A percentile compares a stretch with the other conserved stretches of the same genome.
These are phyloP conservation scores for Prosapia bicincta DNA, from an alignment of 2,888 invertebrate genomes.

Conservation along the genomic window DNA sequence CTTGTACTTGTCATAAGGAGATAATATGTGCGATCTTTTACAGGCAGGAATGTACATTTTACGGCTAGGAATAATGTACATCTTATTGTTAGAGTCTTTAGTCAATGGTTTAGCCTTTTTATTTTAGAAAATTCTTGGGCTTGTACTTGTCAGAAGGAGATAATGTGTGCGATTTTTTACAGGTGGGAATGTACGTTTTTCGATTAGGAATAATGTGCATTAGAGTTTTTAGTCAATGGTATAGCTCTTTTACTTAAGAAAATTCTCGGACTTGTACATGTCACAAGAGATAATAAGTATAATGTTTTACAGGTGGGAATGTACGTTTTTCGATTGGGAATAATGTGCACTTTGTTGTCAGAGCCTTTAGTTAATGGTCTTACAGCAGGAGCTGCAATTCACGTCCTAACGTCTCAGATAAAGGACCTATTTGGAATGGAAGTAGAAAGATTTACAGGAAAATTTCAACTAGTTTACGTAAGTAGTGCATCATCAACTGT, in stretches of 20 bases:
- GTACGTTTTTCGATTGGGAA: slow-evolving; percentile 59
- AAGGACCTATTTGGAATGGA: slow-evolving; percentile 64
- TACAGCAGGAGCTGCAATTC: slow-evolving; percentile 82
- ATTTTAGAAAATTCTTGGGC: too few species aligned
- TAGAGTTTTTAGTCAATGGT: slow-evolving; percentile 79
- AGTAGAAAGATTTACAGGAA: slow-evolving; percentile 43
- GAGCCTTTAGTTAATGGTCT: slow-evolving; percentile 83
- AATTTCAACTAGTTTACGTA: slow-evolving; percentile 35
- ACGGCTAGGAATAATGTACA: slow-evolving; percentile 65
- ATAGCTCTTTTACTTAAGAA: too few species aligned
- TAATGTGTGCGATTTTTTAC: slow-evolving; percentile 38
- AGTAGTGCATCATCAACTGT: slow-evolving; percentile 9
- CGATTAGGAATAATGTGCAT: slow-evolving; percentile 67
- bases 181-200: slow-evolving; percentile 66
- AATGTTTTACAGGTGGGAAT: slow-evolving; percentile 66
- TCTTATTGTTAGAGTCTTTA: slow-evolving; percentile 74
- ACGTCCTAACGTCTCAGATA: slow-evolving; percentile 76
- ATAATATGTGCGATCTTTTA: slow-evolving; percentile 34
- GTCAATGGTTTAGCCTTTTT: slow-evolving; percentile 90
- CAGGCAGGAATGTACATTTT: slow-evolving; percentile 66
- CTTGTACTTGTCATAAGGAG: too few species aligned
- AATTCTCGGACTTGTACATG: too few species aligned
- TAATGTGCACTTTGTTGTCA: slow-evolving; percentile 70
- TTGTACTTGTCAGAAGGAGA: too few species aligned
- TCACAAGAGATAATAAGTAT: too few species aligned